These are phyloP conservation scores for Psix sp. DNA, from an alignment of 1,140 invertebrate species.

Conservation along the genomic window DNA sequence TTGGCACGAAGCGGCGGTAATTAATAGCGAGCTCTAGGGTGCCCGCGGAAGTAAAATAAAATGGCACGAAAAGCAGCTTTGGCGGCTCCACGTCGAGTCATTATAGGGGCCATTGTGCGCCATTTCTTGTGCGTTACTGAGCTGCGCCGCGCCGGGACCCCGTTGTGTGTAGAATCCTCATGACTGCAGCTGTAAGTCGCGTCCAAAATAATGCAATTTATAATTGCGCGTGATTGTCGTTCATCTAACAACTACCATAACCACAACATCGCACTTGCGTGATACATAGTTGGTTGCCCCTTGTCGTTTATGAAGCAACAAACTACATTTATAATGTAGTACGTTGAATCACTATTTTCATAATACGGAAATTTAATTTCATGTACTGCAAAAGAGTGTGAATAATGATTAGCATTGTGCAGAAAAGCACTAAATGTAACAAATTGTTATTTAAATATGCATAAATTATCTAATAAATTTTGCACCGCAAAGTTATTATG, in stretches of 20 bases:
- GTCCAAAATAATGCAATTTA: slow-evolving; percentile 69
- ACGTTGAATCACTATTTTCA: too few species aligned
- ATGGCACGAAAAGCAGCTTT: slow-evolving; percentile 68
- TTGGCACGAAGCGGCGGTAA: slow-evolving; percentile 72
- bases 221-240: slow-evolving; percentile 67
- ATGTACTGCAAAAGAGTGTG: too few species aligned
- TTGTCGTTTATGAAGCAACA: slow-evolving; percentile 22
- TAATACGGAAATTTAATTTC: too few species aligned
- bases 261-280: slow-evolving; percentile 22
- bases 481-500: too few species aligned
- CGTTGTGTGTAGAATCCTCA: slow-evolving; percentile 54
- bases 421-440: too few species aligned
- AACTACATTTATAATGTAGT: slow-evolving; percentile 44
- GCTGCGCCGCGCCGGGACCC: slow-evolving; percentile 34
- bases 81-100: slow-evolving; percentile 71
- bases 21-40: slow-evolving; percentile 74
- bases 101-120: slow-evolving; percentile 70
- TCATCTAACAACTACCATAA: slow-evolving; percentile 55
- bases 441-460: too few species aligned
- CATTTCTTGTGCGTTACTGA: slow-evolving; percentile 68
- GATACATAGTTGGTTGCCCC: slow-evolving; percentile 35
- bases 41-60: slow-evolving; percentile 75
- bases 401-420: too few species aligned
- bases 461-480: too few species aligned
- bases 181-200: slow-evolving; percentile 57